Conservation (phyloP, 2,797 vertebrate genomes). For the Danio choprae region DNA sequence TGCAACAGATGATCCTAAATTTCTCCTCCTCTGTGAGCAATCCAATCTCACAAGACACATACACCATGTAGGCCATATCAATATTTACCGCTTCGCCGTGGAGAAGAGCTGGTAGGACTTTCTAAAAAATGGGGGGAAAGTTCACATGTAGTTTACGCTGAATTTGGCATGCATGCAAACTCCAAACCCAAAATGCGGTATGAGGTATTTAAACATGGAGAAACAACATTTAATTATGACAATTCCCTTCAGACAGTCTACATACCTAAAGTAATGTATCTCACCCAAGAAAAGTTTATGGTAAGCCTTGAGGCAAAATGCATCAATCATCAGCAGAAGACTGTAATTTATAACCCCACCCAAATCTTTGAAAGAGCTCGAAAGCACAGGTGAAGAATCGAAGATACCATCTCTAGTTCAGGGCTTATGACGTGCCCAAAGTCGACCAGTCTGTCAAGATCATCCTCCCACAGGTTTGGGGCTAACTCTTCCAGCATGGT, state of each 20-base stretch:
- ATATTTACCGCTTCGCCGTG: conserved; percentile 85
- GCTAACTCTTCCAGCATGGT: conserved; percentile 87
- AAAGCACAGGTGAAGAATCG: background rate
- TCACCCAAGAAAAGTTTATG: background rate
- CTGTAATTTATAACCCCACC: conserved; percentile 21
- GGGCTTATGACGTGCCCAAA: conserved; percentile 87
- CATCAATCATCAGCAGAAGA: background rate
- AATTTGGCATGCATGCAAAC: background rate
- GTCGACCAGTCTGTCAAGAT: conserved; percentile 84
- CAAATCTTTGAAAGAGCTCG: background rate
- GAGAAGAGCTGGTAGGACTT: conserved; percentile 80
- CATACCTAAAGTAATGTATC: background rate
- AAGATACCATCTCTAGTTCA: conserved; percentile 83
- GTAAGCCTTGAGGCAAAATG: conserved; percentile 4
- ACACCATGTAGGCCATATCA: conserved; percentile 86
- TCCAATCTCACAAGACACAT: conserved; percentile 73
- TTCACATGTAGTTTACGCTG: background rate
- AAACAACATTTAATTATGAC: background rate
- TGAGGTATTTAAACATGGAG: background rate
- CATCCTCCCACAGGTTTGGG: conserved; percentile 87
- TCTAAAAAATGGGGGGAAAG: conserved; percentile 62
- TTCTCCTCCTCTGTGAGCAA: conserved; percentile 73
- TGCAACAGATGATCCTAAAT: conserved; percentile 80
- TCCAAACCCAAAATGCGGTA: background rate
- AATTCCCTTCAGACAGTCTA: background rate